phyloP scores from a whole-genome alignment of 2,113 vertebrate genomes.

The Menura novaehollandiae region DNA sequence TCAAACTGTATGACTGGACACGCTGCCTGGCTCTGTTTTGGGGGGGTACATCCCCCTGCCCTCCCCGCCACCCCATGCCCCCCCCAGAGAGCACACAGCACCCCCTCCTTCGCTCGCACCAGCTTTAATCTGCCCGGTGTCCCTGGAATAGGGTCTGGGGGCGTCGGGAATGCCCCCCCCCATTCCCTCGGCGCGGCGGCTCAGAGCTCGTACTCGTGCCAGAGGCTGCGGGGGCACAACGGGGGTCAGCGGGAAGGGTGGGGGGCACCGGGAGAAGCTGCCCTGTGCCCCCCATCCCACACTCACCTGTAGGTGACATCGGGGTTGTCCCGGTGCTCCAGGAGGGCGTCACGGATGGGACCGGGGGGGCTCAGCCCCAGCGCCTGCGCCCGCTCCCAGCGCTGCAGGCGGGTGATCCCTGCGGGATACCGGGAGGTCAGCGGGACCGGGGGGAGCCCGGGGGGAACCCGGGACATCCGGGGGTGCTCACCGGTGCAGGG shows the following conservation, averaged over 20 bases:
- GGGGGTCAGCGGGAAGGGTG: background rate
- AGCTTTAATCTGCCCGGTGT: background rate
- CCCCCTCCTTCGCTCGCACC: background rate
- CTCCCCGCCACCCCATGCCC: background rate
- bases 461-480: background rate
- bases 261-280: background rate
- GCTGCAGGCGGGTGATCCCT: conserved; percentile 2
- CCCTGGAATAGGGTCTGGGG: background rate
- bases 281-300: background rate
- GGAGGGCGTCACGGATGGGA: background rate
- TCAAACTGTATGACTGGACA: background rate
- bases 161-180: background rate
- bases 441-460: no score
- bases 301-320: background rate
- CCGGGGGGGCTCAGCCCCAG: background rate
- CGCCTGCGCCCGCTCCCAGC: background rate
- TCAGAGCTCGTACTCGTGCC: conserved; percentile 45
- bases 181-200: background rate
- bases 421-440: background rate
- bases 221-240: conserved; percentile 22
- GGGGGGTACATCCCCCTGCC: background rate
- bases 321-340: background rate
- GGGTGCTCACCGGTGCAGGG: background rate
- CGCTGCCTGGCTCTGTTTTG: accelerated
- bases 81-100: background rate